These are phyloP conservation scores for Gonocerus acuteangulatus DNA, from an alignment of 2,888 invertebrate genomes.

Conservation along the genomic window DNA sequence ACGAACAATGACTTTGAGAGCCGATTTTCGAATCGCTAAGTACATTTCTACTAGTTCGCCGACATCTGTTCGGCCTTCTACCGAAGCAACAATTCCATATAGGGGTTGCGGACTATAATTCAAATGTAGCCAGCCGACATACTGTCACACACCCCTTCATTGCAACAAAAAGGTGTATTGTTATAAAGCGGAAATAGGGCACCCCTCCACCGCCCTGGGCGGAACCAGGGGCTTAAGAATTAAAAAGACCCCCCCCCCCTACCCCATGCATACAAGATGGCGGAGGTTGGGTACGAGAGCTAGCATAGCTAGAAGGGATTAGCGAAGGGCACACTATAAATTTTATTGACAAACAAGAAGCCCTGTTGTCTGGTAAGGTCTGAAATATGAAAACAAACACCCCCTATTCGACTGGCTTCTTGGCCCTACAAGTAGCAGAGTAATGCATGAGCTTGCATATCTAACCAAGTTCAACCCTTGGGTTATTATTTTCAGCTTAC, in stretches of 20 bases:
- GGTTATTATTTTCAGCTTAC: too few species aligned
- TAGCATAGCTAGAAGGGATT: conserved; percentile 4
- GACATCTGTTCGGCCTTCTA: too few species aligned
- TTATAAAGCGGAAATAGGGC: too few species aligned
- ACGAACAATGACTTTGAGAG: too few species aligned
- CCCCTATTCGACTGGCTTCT: too few species aligned
- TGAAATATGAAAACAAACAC: conserved; percentile 16
- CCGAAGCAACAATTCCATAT: too few species aligned
- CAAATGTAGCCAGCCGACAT: too few species aligned
- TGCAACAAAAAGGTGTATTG: too few species aligned
- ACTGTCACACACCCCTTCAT: too few species aligned
- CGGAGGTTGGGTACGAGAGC: not conserved
- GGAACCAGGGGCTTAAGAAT: conserved; percentile 2
- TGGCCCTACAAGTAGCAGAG: not conserved
- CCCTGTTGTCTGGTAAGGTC: not conserved
- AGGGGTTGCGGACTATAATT: too few species aligned
- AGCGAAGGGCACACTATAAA: conserved; percentile 5
- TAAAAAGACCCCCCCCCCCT: not conserved
- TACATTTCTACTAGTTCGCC: too few species aligned
- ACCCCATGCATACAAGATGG: not conserved
- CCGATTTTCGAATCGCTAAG: too few species aligned
- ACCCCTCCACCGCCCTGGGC: not conserved
- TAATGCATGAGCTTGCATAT: conserved; percentile 11
- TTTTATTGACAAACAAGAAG: conserved; percentile 16
- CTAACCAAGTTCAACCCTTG: not conserved